Evolutionary conservation across 2,113 vertebrate genomes (phyloP).

Genomic region (Halcyon senegalensis): DNA sequence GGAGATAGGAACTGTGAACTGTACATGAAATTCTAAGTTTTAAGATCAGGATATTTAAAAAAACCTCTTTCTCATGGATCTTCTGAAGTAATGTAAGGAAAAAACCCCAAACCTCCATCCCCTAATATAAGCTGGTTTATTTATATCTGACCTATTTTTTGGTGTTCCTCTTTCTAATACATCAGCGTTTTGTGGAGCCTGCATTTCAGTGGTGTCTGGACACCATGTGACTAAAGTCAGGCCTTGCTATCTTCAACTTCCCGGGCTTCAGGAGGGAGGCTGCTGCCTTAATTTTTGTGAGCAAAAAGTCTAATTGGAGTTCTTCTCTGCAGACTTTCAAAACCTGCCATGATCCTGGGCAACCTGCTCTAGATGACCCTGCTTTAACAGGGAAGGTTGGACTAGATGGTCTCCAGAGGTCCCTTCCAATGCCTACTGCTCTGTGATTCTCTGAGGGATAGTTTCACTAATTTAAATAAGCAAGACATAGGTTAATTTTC

Average conservation of each 20-base stretch:
- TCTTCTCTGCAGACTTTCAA: background rate
- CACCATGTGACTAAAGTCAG: background rate
- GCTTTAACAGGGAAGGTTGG: background rate
- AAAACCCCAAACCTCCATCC: background rate
- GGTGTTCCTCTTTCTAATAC: background rate
- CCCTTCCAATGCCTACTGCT: background rate
- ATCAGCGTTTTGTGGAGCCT: background rate
- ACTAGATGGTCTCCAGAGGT: background rate
- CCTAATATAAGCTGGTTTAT: background rate
- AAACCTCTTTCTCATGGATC: background rate
- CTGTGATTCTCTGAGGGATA: background rate
- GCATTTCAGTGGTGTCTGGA: background rate
- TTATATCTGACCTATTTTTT: conserved; percentile 53
- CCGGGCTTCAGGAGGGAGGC: background rate
- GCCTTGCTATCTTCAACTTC: background rate
- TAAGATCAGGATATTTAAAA: conserved; percentile 16
- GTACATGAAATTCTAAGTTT: conserved; percentile 24
- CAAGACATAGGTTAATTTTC: background rate
- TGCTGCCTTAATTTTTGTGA: background rate
- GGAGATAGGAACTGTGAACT: conserved; percentile 17
- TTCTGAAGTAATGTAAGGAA: background rate
- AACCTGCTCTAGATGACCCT: background rate
- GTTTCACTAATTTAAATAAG: background rate
- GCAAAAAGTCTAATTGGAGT: background rate
- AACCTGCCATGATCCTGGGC: background rate